Evolutionary conservation across 2,113 vertebrate species (phyloP), one percentile per base, ranked within the genome.

Genomic region (Anolis sagrei): DNA sequence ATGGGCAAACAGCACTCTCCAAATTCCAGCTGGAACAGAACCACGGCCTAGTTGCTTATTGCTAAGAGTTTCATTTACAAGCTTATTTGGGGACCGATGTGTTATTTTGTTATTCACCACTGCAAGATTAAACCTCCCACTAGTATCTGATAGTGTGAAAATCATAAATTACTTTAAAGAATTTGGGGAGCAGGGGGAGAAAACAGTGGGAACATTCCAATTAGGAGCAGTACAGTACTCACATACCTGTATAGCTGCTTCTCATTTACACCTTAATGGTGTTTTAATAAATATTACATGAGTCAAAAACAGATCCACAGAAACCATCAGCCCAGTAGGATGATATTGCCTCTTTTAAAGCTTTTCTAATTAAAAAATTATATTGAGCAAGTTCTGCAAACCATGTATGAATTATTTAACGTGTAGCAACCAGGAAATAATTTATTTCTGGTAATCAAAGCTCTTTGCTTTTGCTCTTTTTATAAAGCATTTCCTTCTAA

Each of bases 121-220:
- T 89, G 82, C 23, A 88, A 81, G 81, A 85, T 90, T 90, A 85
- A 93, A 86, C 29, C 51, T 93, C 61, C 77, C 80, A 74, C 14
- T 77, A 75, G 27, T 39, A 80, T 89, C 82, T 87, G 76, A 89
- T 34, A 58, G 82, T 1, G 7, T 90, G 83, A 92, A 95, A 94
- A 89, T 89, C 34, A 93, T 79, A 81, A 51, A 86, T 89, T 81
- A 92, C 80, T 75, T 86, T 88, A 87, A 90, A 88, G 89, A 89
- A 89, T 86, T 85, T 86, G 78, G 73, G 66, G 91, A 2, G 19
- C 36, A 1, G 32, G n/a, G 70, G 11, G 39, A 66, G 82, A n/a
- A 93, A 92, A 87, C 74, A 88, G 87, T 90, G 88, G 83, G 81
- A 93, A 88, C 81, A 89, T 92, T 92, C 92, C 92, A 95, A 94